phyloP scores from a whole-genome alignment of 37 sponge, comb jelly and placozoan species.

The Eunapius fragilis region DNA sequence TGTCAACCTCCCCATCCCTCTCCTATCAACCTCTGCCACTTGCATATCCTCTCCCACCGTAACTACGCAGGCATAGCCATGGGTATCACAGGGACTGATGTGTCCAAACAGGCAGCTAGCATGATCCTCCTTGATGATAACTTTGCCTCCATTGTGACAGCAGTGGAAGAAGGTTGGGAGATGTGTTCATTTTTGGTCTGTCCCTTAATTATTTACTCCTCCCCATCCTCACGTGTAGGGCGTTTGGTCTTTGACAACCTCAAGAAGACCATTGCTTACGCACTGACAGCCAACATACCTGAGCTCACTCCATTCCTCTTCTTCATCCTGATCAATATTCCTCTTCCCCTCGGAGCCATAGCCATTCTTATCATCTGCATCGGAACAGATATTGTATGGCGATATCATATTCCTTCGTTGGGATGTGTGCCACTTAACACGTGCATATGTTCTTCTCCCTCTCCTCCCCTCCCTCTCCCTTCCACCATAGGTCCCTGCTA shows the following conservation, averaged over 20 bases:
- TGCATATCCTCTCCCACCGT: too few relatives aligned
- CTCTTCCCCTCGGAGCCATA: conserved; percentile 93
- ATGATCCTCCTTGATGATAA: conserved; percentile 99
- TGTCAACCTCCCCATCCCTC: too few relatives aligned
- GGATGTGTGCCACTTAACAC: background rate
- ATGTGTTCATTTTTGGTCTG: background rate
- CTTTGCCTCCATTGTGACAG: conserved; percentile 99
- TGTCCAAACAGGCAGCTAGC: conserved; percentile 99
- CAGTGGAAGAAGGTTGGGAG: conserved; percentile 89
- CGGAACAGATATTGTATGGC: conserved; percentile 90
- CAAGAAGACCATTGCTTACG: conserved; percentile 99
- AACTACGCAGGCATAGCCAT: conserved; percentile 90
- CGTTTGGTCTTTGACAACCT: conserved; percentile 99
- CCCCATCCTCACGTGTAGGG: conserved; percentile 39
- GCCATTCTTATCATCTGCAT: conserved; percentile 96
- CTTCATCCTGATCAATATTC: conserved; percentile 85
- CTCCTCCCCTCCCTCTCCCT: background rate
- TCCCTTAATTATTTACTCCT: background rate
- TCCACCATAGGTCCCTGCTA: conserved; percentile 78
- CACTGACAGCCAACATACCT: conserved; percentile 98
- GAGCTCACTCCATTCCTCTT: conserved; percentile 95
- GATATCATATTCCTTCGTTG: background rate
- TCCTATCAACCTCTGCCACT: too few relatives aligned
- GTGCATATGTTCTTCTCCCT: background rate
- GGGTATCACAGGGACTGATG: conserved; percentile 99